Evolutionary conservation across 2,113 vertebrate genomes (phyloP).

Genomic region (Scomber japonicus): DNA sequence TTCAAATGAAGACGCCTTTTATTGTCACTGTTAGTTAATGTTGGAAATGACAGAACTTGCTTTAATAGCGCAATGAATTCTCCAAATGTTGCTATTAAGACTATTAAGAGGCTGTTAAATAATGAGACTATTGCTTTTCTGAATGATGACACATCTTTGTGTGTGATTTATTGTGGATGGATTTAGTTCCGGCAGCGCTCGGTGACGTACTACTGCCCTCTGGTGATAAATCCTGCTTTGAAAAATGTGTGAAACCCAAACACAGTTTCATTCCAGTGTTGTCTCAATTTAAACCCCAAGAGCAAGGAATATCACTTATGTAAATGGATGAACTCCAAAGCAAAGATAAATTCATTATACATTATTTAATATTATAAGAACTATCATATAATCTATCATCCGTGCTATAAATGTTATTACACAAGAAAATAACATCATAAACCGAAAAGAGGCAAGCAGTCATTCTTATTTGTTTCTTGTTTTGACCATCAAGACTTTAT

Average conservation of each 20-base stretch:
- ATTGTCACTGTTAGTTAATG: background rate
- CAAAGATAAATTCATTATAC: background rate
- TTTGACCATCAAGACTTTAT: background rate
- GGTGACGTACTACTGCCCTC: constrained; percentile 68
- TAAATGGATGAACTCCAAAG: background rate
- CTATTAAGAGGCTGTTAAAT: background rate
- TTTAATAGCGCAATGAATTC: background rate
- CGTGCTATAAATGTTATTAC: too few relatives aligned
- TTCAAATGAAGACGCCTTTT: background rate
- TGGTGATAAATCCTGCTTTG: constrained; percentile 22
- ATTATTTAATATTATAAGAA: too few relatives aligned
- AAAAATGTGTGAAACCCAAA: background rate
- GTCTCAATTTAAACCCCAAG: background rate
- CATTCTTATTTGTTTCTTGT: background rate
- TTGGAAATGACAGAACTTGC: background rate
- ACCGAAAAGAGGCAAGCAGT: too few relatives aligned
- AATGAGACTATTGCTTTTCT: background rate
- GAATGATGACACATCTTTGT: constrained; percentile 16
- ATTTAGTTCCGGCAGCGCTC: background rate
- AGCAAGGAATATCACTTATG: background rate
- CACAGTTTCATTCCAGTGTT: background rate
- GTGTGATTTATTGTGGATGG: background rate
- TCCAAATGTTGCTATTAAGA: constrained; percentile 1
- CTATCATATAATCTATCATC: too few relatives aligned
- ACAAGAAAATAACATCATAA: too few relatives aligned